A percentile compares a stretch with the other conserved stretches of the same genome.
Evolutionary conservation across 2,888 invertebrate genomes (phyloP).

Genomic region (Oxystoma pomonae): DNA sequence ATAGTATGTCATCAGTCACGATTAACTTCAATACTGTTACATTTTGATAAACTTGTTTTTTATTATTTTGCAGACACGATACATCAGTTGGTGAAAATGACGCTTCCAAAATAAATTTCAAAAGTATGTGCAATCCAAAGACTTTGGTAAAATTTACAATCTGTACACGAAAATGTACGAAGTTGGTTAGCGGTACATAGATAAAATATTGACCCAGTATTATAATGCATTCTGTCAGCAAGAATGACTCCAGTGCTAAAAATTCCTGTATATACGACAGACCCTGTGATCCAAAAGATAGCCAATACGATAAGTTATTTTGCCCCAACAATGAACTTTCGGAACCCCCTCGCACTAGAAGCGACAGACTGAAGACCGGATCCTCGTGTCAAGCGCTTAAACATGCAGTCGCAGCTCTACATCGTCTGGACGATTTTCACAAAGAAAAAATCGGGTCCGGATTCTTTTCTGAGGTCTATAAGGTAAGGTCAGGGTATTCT

Average conservation of each 20-base stretch:
- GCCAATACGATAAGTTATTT: slow-evolving; percentile 43
- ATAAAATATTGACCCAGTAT: slow-evolving; percentile 19
- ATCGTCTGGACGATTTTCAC: slow-evolving; percentile 90
- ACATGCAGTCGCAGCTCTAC: slow-evolving; percentile 87
- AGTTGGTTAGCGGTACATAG: slow-evolving; percentile 46
- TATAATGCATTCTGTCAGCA: slow-evolving; percentile 40
- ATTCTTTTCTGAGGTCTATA: slow-evolving; percentile 97
- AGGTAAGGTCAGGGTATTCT: no score
- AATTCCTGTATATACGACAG: slow-evolving; percentile 45
- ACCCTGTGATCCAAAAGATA: slow-evolving; percentile 45
- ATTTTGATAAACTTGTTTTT: no score
- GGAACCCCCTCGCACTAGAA: slow-evolving; percentile 43
- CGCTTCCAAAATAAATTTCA: slow-evolving; percentile 18
- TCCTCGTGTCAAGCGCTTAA: slow-evolving; percentile 85
- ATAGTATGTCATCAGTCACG: no score
- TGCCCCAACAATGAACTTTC: slow-evolving; percentile 47
- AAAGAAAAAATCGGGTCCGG: slow-evolving; percentile 91
- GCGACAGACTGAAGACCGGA: slow-evolving; percentile 60
- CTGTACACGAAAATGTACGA: slow-evolving; percentile 46
- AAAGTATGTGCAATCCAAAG: slow-evolving; percentile 37
- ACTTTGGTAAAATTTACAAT: slow-evolving; percentile 31
- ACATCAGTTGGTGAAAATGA: no score
- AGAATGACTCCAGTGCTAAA: slow-evolving; percentile 36
- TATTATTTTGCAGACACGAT: no score
- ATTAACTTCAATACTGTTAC: no score